phyloP scores from a whole-genome alignment of 2,797 vertebrate species.

The Sarcophilus harrisii region DNA sequence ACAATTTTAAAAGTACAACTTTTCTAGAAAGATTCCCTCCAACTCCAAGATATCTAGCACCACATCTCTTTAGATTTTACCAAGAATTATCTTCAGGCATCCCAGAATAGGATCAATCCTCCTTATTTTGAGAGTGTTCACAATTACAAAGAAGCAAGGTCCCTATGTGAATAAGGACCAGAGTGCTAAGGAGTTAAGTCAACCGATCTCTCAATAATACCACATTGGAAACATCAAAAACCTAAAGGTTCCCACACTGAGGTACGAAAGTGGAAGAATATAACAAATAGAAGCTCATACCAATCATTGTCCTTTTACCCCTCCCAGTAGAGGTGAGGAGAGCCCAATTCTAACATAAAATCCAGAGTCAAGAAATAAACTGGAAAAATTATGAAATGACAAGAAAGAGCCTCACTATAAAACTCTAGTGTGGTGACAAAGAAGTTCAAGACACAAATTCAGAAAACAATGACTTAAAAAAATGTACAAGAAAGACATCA shows the following conservation, averaged over 20 bases:
- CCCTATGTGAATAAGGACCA: background rate
- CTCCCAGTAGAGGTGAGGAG: background rate
- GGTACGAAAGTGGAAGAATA: background rate
- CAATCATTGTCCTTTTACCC: background rate
- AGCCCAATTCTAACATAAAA: background rate
- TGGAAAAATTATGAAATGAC: background rate
- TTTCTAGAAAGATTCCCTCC: background rate
- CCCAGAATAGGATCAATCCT: background rate
- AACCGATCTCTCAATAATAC: background rate
- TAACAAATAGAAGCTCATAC: background rate
- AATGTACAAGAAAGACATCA: background rate
- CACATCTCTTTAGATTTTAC: background rate
- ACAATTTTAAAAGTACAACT: background rate
- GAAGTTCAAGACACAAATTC: background rate
- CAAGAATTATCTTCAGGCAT: background rate
- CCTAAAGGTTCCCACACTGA: background rate
- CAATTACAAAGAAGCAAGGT: background rate
- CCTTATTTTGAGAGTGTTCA: background rate
- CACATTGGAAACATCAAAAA: background rate
- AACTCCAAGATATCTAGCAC: background rate
- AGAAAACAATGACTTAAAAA: background rate
- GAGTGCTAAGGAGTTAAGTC: background rate
- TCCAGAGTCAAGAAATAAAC: background rate
- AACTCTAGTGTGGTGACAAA: background rate
- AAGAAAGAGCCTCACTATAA: background rate